Evolutionary conservation across 2,888 invertebrate species (phyloP), one percentile per base, ranked within the genome.

Genomic region (Gastracanthus pulcherrimus): DNA sequence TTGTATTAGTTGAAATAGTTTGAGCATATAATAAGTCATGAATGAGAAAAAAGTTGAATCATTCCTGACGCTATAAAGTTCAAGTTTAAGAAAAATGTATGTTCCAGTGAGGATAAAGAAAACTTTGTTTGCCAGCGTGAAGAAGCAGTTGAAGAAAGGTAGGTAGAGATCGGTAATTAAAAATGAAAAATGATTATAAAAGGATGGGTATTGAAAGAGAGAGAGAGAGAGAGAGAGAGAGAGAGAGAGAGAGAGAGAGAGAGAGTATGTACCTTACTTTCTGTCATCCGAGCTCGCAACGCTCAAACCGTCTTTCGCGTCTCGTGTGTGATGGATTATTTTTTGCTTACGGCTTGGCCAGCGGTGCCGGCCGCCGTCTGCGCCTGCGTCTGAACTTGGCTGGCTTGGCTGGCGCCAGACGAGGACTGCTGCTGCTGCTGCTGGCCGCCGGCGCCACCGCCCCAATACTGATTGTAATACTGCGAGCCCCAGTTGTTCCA

Each of bases 381-480:
- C 19, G 66, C n/a, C 69, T 69, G 80, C 19, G 62, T 51, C 23
- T 67, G 72, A 13, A 66, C 71, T 9, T 71, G 64, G 60, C 69
- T 41, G 29, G 36, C 41, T 29, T 71, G 76, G 9, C 64, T 60
- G 26, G 45, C 4, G 34, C n/a, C n/a, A n/a, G n/a, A n/a, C n/a
- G 60, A 29, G 7, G 60, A n/a, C 13, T 26, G 16, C 26, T 62
- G 66, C 31, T 70, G 70, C 16, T 74, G 86, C 84, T 86, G 88
- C 81, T 89, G 90, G 23, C 26, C 26, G 2, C 55, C 55, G 9
- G 23, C 11, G 80, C 88, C 89, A 83, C 89, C 88, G 82, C 87
- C 87, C 90, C 90, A 91, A 90, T 90, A 90, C 89, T 91, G 90
- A 88, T 89, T 88, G 87, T 91, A 90, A 90, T 91, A 91, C 90